phyloP scores from a whole-genome alignment of 2,797 vertebrate species.

The Rhinatrema bivittatum region DNA sequence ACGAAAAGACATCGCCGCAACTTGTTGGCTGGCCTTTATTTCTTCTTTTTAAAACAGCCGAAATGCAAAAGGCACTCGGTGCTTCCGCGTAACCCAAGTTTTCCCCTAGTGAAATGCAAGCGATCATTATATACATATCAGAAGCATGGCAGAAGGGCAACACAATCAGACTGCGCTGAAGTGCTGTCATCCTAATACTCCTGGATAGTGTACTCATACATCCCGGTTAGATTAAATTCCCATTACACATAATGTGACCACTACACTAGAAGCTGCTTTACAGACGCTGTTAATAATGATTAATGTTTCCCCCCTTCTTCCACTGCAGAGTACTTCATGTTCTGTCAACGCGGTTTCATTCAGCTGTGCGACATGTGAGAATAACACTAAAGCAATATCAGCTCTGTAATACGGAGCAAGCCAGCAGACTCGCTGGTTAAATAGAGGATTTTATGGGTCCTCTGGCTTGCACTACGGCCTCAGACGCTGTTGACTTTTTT shows the following conservation, averaged over 20 bases:
- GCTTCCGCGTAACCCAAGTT: neutral
- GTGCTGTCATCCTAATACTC: neutral
- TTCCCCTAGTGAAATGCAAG: neutral
- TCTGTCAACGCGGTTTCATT: neutral
- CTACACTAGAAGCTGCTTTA: neutral
- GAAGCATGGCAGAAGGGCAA: conserved; percentile 2
- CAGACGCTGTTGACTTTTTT: neutral
- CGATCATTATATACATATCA: conserved; percentile 1
- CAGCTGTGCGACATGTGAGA: neutral
- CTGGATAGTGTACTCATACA: conserved; percentile 4
- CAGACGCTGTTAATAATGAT: no score
- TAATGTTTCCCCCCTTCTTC: no score
- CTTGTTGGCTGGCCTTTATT: no score
- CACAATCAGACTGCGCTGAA: neutral
- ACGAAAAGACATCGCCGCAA: no score
- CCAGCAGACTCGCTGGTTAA: neutral
- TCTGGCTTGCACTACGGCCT: neutral
- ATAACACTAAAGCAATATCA: neutral
- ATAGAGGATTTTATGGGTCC: no score
- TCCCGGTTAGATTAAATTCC: conserved; percentile 15
- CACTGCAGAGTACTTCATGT: neutral
- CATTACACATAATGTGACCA: neutral
- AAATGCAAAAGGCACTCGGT: neutral
- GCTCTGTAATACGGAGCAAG: neutral
- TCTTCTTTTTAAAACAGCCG: neutral